phyloP scores from a whole-genome alignment of 2,888 invertebrate species.

The Lithophane semibrunnea region DNA sequence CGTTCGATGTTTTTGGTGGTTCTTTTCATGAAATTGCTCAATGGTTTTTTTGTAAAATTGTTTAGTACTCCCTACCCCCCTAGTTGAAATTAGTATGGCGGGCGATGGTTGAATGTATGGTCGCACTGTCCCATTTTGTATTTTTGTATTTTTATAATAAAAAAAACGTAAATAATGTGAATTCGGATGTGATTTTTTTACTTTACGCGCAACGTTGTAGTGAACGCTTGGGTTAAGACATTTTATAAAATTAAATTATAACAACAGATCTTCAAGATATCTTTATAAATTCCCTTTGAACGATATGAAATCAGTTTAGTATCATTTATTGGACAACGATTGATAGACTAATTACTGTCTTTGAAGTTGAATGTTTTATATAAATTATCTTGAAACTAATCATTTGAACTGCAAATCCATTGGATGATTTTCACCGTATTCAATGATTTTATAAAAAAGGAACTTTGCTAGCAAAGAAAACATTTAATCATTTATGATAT shows the following conservation, averaged over 20 bases:
- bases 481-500: slow-evolving; percentile 46
- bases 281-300: slow-evolving; percentile 25
- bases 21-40: slow-evolving; percentile 88
- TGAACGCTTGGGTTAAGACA: slow-evolving; percentile 74
- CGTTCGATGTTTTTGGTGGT: slow-evolving; percentile 77
- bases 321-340: slow-evolving; percentile 11
- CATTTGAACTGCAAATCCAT: slow-evolving; percentile 23
- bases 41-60: slow-evolving; percentile 81
- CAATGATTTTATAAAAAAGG: slow-evolving; percentile 48
- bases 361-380: slow-evolving; percentile 30
- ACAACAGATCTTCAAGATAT: slow-evolving; percentile 74
- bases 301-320: slow-evolving; percentile 28
- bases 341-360: not conserved
- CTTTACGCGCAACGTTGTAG: slow-evolving; percentile 86
- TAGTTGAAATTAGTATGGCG: slow-evolving; percentile 79
- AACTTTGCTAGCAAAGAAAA: slow-evolving; percentile 30
- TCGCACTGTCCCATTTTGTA: slow-evolving; percentile 90
- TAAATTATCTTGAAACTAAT: slow-evolving; percentile 31
- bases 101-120: slow-evolving; percentile 84
- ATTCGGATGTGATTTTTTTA: slow-evolving; percentile 88
- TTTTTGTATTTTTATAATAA: slow-evolving; percentile 91
- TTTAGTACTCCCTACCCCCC: slow-evolving; percentile 85
- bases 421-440: slow-evolving; percentile 16
- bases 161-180: slow-evolving; percentile 86
- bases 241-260: slow-evolving; percentile 63